Conservation (phyloP, 2,113 vertebrate genomes). For the Nansenia antarctica region DNA sequence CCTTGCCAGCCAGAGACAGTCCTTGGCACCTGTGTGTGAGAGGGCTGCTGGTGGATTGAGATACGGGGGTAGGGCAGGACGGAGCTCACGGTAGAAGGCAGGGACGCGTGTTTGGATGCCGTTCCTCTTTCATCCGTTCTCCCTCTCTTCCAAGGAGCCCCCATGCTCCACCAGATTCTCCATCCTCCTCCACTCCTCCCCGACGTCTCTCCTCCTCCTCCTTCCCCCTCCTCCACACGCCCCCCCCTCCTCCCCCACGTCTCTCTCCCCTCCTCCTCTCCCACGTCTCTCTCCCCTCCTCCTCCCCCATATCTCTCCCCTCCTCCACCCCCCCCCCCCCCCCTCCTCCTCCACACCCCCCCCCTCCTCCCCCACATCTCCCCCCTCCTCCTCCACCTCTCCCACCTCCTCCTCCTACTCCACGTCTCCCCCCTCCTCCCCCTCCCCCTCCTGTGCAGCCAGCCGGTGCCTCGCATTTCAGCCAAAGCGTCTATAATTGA, state of each 20-base stretch:
- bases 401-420: conserved; percentile 8
- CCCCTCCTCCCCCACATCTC: not conserved
- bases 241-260: not conserved
- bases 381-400: not conserved
- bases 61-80: no score
- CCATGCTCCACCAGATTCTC: not conserved
- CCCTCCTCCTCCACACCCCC: conserved; percentile 24
- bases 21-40: no score
- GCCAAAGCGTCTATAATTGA: conserved; percentile 67
- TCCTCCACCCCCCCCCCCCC: not conserved
- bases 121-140: no score
- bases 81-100: no score
- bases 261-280: not conserved
- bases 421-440: conserved; percentile 6
- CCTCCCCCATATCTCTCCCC: not conserved
- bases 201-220: not conserved
- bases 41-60: no score
- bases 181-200: not conserved
- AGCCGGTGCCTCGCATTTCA: conserved; percentile 58
- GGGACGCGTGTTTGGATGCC: no score
- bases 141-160: no score
- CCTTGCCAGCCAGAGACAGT: not conserved
- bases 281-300: not conserved
- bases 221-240: not conserved
- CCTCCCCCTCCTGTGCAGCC: conserved; percentile 23